Evolutionary conservation across 2,888 invertebrate genomes (phyloP).

Genomic region (Drosophila longiperda): DNA sequence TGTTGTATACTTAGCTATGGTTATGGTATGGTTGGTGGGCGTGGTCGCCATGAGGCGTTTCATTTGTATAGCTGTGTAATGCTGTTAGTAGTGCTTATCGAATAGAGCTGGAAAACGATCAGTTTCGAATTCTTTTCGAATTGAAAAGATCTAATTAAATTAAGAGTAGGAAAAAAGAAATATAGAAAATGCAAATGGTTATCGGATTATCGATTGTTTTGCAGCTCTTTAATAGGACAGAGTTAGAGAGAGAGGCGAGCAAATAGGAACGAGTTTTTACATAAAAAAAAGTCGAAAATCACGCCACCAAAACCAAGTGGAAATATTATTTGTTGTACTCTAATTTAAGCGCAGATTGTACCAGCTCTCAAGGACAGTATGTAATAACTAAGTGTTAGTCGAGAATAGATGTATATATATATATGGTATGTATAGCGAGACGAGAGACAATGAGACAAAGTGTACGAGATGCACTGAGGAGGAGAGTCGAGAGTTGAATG

Average conservation of each 20-base stretch:
- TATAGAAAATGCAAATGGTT: background rate
- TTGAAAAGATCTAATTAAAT: background rate
- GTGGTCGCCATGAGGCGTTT: conserved; percentile 42
- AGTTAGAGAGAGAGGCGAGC: conserved; percentile 43
- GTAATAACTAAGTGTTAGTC: conserved; percentile 29
- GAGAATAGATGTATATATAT: conserved; percentile 11
- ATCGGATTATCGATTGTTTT: conserved; percentile 8
- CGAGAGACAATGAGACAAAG: conserved; percentile 24
- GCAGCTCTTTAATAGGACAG: conserved; percentile 34
- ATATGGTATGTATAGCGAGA: conserved; percentile 46
- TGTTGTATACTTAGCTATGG: conserved; percentile 60
- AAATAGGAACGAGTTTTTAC: conserved; percentile 10
- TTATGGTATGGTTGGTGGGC: conserved; percentile 46
- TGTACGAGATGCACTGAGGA: conserved; percentile 28
- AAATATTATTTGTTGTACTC: conserved; percentile 16
- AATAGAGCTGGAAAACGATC: conserved; percentile 40
- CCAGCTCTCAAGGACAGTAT: conserved; percentile 20
- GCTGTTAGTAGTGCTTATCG: conserved; percentile 48
- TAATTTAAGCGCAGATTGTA: conserved; percentile 33
- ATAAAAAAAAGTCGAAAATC: conserved; percentile 14
- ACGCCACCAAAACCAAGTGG: conserved; percentile 39
- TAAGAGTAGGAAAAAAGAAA: background rate
- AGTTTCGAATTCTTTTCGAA: background rate
- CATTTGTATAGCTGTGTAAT: conserved; percentile 34
- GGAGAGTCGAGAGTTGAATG: conserved; percentile 2